A percentile compares a stretch with the other conserved stretches of the same genome.
Evolutionary conservation across 2,113 vertebrate genomes (phyloP).

Genomic region (Cichladusa arquata): DNA sequence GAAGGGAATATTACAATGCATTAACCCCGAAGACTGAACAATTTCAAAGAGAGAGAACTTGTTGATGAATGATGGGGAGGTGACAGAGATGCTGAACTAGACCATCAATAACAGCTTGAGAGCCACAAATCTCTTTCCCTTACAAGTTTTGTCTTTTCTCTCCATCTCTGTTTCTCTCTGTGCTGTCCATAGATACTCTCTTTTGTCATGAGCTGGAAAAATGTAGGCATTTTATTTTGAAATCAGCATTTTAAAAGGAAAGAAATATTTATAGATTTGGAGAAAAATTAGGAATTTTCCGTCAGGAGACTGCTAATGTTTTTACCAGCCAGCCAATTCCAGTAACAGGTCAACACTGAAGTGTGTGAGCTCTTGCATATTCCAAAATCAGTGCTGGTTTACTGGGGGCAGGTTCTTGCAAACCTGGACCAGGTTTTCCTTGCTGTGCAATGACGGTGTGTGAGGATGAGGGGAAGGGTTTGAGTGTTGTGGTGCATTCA

Average conservation of each 20-base stretch:
- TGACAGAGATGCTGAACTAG: not conserved
- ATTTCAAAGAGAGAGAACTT: not conserved
- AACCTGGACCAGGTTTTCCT: accelerated
- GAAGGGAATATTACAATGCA: not conserved
- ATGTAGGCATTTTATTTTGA: not conserved
- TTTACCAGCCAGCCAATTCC: not conserved
- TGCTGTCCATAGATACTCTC: not conserved
- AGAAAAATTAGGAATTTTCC: not conserved
- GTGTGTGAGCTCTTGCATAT: not conserved
- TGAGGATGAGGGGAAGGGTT: not conserved
- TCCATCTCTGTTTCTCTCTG: not conserved
- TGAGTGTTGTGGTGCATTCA: not conserved
- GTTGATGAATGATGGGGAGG: not conserved
- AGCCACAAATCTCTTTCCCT: not conserved
- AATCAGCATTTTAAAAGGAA: not conserved
- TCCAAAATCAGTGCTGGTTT: not conserved
- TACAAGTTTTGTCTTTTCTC: not conserved
- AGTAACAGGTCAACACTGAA: not conserved
- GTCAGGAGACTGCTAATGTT: not conserved
- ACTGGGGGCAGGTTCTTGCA: not conserved
- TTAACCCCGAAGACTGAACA: not conserved
- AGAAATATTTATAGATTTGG: not conserved
- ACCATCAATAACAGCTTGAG: not conserved
- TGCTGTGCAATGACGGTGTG: accelerated
- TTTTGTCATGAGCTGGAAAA: not conserved